Evolutionary conservation across 2,113 vertebrate species (phyloP).

Genomic region (Formicarius rufipectus): DNA sequence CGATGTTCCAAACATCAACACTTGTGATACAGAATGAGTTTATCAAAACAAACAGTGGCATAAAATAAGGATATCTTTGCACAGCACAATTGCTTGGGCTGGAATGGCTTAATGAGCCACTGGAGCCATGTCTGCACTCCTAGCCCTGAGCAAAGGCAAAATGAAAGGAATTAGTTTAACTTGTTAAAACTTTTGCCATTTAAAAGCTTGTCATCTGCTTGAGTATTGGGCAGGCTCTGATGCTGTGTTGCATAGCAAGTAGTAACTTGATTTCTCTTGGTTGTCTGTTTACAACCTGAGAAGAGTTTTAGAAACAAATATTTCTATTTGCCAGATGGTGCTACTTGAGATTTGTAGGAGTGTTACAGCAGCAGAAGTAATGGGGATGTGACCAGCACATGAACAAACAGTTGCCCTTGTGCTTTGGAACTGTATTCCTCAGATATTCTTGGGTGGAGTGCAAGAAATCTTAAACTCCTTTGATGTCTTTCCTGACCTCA

Average conservation of each 20-base stretch:
- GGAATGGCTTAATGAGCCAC: background rate
- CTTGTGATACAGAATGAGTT: background rate
- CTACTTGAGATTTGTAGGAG: background rate
- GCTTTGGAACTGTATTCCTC: background rate
- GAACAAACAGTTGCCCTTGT: slow-evolving; percentile 21
- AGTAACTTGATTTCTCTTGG: background rate
- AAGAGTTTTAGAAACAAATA: background rate
- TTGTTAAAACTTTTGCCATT: background rate
- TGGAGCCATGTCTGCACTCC: background rate
- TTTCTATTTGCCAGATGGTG: background rate
- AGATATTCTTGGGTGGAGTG: background rate
- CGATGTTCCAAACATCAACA: background rate
- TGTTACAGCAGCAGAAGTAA: background rate
- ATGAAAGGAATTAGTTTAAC: background rate
- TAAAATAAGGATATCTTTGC: background rate
- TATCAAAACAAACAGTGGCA: background rate
- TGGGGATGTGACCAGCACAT: background rate
- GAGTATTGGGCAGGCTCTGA: background rate
- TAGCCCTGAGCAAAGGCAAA: background rate
- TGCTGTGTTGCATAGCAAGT: background rate
- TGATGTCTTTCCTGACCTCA: background rate
- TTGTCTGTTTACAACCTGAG: background rate
- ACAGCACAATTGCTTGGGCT: background rate
- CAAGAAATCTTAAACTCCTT: slow-evolving; percentile 7
- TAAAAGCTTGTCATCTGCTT: background rate